A percentile compares a stretch with the other conserved stretches of the same genome.
phyloP scores from a whole-genome alignment of 2,888 invertebrate species.

The Nycteola revayana region DNA sequence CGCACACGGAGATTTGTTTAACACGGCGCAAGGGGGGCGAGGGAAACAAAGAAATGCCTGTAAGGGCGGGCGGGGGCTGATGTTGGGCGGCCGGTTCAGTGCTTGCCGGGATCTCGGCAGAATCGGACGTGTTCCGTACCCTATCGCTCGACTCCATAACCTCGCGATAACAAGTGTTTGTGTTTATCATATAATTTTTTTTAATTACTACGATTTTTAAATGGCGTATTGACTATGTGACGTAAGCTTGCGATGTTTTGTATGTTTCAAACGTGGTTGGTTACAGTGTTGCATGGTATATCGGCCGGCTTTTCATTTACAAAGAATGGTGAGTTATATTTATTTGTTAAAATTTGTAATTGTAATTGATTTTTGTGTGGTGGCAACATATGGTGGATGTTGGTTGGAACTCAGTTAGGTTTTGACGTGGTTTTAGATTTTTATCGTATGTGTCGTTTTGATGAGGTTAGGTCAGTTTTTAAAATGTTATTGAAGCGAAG shows the following conservation, averaged over 20 bases:
- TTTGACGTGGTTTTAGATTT: too few relatives aligned
- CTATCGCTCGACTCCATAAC: slow-evolving; percentile 23
- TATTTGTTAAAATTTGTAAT: slow-evolving; percentile 6
- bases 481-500: too few relatives aligned
- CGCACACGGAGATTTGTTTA: slow-evolving; percentile 64
- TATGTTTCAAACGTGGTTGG: slow-evolving; percentile 23
- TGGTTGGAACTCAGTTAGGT: too few relatives aligned
- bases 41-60: slow-evolving; percentile 77
- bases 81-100: slow-evolving; percentile 52
- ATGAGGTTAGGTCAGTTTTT: too few relatives aligned
- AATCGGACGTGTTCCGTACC: slow-evolving; percentile 36
- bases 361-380: too few relatives aligned
- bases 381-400: too few relatives aligned
- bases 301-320: slow-evolving; percentile 31
- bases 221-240: slow-evolving; percentile 20
- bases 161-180: slow-evolving; percentile 47
- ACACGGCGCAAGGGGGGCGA: slow-evolving; percentile 54
- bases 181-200: slow-evolving; percentile 35
- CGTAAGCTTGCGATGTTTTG: slow-evolving; percentile 43
- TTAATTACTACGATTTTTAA: slow-evolving; percentile 17
- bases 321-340: slow-evolving; percentile 41
- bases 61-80: slow-evolving; percentile 66
- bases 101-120: slow-evolving; percentile 58
- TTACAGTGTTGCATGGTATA: slow-evolving; percentile 28
- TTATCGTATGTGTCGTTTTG: too few relatives aligned